A percentile compares a stretch with the other conserved stretches of the same genome.
These are phyloP conservation scores for Drosophila ambigua DNA, from an alignment of 1,140 invertebrate genomes.

Conservation along the genomic window DNA sequence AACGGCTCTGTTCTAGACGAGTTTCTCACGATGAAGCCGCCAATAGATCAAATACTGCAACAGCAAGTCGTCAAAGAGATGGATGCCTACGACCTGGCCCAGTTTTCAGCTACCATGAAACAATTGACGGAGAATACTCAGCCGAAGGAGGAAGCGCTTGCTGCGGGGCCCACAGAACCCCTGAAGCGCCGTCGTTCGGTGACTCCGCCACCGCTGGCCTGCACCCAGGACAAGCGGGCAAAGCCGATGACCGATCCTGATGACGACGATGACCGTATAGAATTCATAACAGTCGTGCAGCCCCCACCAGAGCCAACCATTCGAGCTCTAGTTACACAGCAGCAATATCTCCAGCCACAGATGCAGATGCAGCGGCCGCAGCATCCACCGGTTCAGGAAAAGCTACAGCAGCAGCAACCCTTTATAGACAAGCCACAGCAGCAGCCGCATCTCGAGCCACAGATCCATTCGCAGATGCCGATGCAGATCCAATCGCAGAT, in stretches of 20 bases:
- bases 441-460: too few species aligned
- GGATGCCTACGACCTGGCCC: conserved; percentile 11
- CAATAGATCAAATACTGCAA: not conserved
- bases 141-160: not conserved
- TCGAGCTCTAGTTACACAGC: too few species aligned
- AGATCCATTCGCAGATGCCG: too few species aligned
- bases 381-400: too few species aligned
- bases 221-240: conserved; percentile 15
- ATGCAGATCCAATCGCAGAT: not conserved
- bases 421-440: too few species aligned
- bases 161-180: conserved; percentile 8
- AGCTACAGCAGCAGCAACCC: too few species aligned
- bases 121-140: not conserved
- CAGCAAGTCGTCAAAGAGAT: not conserved
- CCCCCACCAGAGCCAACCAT: too few species aligned
- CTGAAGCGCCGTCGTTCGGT: conserved; percentile 56
- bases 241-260: not conserved
- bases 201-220: conserved; percentile 31
- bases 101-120: conserved; percentile 11
- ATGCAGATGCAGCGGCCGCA: too few species aligned
- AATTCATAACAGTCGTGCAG: conserved; percentile 21
- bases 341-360: too few species aligned
- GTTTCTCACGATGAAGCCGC: conserved; percentile 53
- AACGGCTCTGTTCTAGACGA: conserved; percentile 59
- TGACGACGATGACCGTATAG: conserved; percentile 49